Base-by-base conservation (phyloP, 2,888 invertebrate genomes). In the Chrysotoxum bicinctum region DNA sequence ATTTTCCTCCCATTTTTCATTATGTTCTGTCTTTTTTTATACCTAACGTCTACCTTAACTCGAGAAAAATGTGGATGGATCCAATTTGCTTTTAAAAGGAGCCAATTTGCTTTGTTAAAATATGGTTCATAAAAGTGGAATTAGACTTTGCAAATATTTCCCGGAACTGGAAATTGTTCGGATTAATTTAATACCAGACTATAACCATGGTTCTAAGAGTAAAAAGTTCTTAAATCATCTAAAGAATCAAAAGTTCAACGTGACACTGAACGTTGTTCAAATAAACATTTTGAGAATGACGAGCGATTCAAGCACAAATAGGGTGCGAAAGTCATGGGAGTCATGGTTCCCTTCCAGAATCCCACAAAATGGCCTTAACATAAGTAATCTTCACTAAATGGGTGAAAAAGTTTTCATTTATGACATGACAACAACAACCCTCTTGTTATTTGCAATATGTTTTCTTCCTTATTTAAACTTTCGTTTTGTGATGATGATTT, bases 11-110 rank as follows among this genome's bases (percentile, higher is more conserved):
- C 66, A 78, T 66, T 75, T 52, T 19, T 70, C 43, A 64, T 64
- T 19, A 40, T 66, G 10, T 30, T 64, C 9, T n/a, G 12, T 16
- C 52, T 37, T 68, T 12, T 12, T 62, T 26, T 21, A 9, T 54
- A 21, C n/a, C n/a, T 52, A 23, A n/a, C 26, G 16, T 62, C 32
- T 37, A 23, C 12, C 40, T 8, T 21, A 12, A 19, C 14, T 16
- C 21, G 37, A 30, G 21, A 10, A 35, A n/a, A 48, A 74, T 50
- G 73, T 54, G 40, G 74, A 77, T 43, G 54, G 56, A 76, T 69
- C 66, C 62, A 84, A 79, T 84, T 75, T 79, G 7, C 58, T 66
- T 79, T 78, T 79, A 70, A 79, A 56, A 60, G 50, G 50, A 35
- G n/a, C 40, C 68, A 78, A 83, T 78, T 78, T 74, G 62, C 70